Base-by-base conservation (phyloP, 2,113 vertebrate species). In the Gymnorhina tibicen region DNA sequence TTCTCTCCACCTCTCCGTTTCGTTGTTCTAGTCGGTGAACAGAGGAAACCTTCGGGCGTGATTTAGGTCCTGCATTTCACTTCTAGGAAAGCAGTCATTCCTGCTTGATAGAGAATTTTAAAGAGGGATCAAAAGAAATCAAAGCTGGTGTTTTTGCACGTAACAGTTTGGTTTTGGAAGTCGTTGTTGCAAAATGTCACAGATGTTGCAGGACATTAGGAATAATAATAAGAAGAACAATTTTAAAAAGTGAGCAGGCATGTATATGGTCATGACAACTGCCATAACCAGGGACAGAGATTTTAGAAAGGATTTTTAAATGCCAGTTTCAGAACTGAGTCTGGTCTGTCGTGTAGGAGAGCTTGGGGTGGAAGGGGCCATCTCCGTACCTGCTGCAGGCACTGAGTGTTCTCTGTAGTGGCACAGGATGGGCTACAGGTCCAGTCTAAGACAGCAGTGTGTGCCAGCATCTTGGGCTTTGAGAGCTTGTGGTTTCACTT, bases 241-340 rank as follows among this genome's bases (percentile, higher is more conserved):
- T 3, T 19, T 16, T 7, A 3, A 19, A 17, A 19, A 26, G 16
- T 35, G 64, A 24, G 9, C 44, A 41, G 27, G 5, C 1, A 0
- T 37, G 10, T 47, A 2, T 26, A 5, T 41, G 33, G 32, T 49
- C 56, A 26, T 2, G 1, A 73, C 28, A 3, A 32, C 7, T 85
- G 24, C 20, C 7, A 5, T 60, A 60, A 69, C 5, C 28, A 66
- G 18, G 22, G 30, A 16, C 0, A 55, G 33, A 30, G 58, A 44
- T 39, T 60, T 89, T 47, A 15, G 44, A 50, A 69, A 73, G 33
- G 30, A 18, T 4, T 64, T 87, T 49, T 7, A 60, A 82, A 70
- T 23, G 11, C 10, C 3, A 3, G 0, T 30, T 78, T 78, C 20
- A 46, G 77, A 81, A 11, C 5, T 16, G 47, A 53, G 30, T 13